Conservation (phyloP, 2,888 invertebrate species). For the Drosophila stalkeri region DNA sequence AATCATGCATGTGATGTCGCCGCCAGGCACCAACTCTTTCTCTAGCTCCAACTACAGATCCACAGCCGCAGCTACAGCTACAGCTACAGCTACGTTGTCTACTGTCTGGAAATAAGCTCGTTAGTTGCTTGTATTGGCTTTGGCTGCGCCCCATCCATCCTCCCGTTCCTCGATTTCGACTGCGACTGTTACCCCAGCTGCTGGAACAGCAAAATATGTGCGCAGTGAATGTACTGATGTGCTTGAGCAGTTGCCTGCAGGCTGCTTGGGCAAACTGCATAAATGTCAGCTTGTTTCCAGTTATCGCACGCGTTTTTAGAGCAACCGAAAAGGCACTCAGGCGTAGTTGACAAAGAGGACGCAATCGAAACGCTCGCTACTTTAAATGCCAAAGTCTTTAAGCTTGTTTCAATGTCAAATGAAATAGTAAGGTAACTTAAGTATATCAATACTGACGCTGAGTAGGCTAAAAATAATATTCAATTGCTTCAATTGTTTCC, state of each 20-base stretch:
- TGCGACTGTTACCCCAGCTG: slow-evolving; percentile 36
- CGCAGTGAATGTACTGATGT: slow-evolving; percentile 66
- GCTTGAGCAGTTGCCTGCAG: slow-evolving; percentile 75
- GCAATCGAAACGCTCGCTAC: slow-evolving; percentile 36
- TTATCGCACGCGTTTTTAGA: slow-evolving; percentile 74
- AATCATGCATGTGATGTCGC: slow-evolving; percentile 80
- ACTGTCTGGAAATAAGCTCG: slow-evolving; percentile 79
- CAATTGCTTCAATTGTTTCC: slow-evolving; percentile 8
- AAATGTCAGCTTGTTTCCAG: slow-evolving; percentile 82
- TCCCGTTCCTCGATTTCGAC: neutral
- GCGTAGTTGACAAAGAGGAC: slow-evolving; percentile 64
- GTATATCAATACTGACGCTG: slow-evolving; percentile 11
- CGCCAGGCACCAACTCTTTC: slow-evolving; percentile 68
- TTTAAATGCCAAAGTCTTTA: slow-evolving; percentile 44
- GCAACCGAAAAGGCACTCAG: slow-evolving; percentile 58
- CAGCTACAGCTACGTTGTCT: slow-evolving; percentile 44
- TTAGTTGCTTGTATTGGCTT: slow-evolving; percentile 79
- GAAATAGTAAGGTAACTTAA: slow-evolving; percentile 27
- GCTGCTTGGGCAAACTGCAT: slow-evolving; percentile 79
- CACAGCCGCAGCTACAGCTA: neutral
- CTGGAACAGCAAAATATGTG: slow-evolving; percentile 78
- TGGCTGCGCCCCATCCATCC: slow-evolving; percentile 12
- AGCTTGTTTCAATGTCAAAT: slow-evolving; percentile 62
- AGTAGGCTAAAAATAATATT: slow-evolving; percentile 24
- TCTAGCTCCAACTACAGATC: slow-evolving; percentile 13